Evolutionary conservation across 2,888 invertebrate genomes (phyloP).

Genomic region (Drosophila macrospina): DNA sequence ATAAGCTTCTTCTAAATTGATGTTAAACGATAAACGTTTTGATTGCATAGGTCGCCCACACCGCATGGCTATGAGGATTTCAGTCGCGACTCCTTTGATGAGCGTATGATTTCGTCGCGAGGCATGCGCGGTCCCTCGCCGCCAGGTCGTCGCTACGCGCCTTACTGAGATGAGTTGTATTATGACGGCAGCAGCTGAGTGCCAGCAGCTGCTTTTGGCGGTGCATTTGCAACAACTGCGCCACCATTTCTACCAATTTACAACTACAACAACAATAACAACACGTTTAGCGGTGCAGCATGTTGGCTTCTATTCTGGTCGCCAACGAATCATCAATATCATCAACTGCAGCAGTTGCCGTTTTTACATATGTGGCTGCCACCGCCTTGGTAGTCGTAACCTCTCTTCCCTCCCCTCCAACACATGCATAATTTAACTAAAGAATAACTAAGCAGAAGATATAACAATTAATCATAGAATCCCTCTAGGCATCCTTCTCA

Average conservation of each 20-base stretch:
- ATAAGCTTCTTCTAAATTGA: neutral
- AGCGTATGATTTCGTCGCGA: conserved; percentile 87
- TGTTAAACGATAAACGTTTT: neutral
- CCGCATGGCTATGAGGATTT: conserved; percentile 93
- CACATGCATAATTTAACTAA: conserved; percentile 25
- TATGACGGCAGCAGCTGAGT: conserved; percentile 75
- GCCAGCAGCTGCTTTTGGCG: conserved; percentile 35
- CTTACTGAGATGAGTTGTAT: conserved; percentile 88
- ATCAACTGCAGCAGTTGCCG: conserved; percentile 48
- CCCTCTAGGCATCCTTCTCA: conserved; percentile 46
- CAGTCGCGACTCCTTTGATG: conserved; percentile 94
- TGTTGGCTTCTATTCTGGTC: conserved; percentile 66
- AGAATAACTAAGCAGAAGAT: conserved; percentile 33
- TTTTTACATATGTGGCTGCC: conserved; percentile 58
- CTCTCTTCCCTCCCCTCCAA: neutral
- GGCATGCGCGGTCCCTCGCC: conserved; percentile 92
- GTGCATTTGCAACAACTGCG: conserved; percentile 46
- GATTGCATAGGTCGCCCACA: conserved; percentile 65
- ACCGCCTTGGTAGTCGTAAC: conserved; percentile 47
- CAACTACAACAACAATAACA: conserved; percentile 30
- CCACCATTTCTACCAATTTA: conserved; percentile 40
- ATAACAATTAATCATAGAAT: conserved; percentile 32
- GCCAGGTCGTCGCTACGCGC: conserved; percentile 94
- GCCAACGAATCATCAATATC: conserved; percentile 33
- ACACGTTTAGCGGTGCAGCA: conserved; percentile 19